Evolutionary conservation across 2,797 vertebrate species (phyloP).

Genomic region (Clarias fuscus): DNA sequence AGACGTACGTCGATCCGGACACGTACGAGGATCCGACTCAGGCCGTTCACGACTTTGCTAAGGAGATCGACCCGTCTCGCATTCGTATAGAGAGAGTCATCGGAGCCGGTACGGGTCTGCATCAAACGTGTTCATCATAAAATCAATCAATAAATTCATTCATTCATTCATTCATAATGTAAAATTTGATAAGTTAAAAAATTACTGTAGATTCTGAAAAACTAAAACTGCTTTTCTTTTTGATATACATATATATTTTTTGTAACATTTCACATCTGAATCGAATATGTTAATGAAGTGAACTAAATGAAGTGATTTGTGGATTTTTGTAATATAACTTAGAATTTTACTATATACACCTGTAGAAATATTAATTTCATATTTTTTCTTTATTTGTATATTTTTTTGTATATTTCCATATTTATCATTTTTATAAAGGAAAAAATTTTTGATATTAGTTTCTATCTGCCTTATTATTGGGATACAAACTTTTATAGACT

Average conservation of each 20-base stretch:
- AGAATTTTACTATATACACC: not conserved
- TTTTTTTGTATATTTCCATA: too few relatives aligned
- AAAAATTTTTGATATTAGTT: not conserved
- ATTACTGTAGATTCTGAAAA: not conserved
- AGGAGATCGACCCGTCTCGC: slow-evolving; percentile 94
- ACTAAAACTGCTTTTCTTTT: not conserved
- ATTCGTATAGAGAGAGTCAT: slow-evolving; percentile 98
- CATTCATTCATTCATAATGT: too few relatives aligned
- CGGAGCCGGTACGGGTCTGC: slow-evolving; percentile 82
- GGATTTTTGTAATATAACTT: not conserved
- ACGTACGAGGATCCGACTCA: slow-evolving; percentile 95
- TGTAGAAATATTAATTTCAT: not conserved
- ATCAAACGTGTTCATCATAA: not conserved
- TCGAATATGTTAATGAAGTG: too few relatives aligned
- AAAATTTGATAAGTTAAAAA: not conserved
- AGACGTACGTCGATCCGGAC: slow-evolving; percentile 96
- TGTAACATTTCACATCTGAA: not conserved
- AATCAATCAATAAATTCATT: not conserved
- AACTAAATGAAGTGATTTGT: not conserved
- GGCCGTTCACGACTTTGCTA: slow-evolving; percentile 95
- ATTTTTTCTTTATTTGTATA: not conserved
- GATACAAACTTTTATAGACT: not conserved
- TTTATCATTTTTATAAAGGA: too few relatives aligned
- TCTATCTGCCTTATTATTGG: not conserved
- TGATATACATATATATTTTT: not conserved